Evolutionary conservation across 2,113 vertebrate species (phyloP), one percentile per base, ranked within the genome.

Genomic region (Labrus mixtus): DNA sequence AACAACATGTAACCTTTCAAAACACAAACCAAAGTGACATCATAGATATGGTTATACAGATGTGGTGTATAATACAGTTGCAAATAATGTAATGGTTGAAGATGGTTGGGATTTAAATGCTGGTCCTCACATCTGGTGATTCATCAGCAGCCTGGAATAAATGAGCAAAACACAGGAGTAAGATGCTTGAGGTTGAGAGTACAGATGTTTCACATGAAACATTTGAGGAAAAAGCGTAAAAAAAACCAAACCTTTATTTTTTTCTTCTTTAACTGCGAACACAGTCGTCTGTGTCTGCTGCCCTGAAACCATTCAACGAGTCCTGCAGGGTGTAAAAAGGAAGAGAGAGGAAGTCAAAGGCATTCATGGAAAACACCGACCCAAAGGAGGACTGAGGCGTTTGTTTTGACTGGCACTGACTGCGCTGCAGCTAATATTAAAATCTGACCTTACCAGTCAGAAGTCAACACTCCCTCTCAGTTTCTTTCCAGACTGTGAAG

Each of bases 241-340:
- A 68, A 66, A 29, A 72, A 66, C 41, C 79, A n/a, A n/a, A 45
- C 76, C 8, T 36, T 65, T 50, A n/a, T 37, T 63, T 50, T 22
- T 33, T 10, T 20, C 54, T 45, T 51, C 20, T 82, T 81, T 20
- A 92, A 67, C 36, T 78, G 1, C 13, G 45, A 55, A 87, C 43
- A 62, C 43, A 11, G 39, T 91, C 81, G 0, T 56, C 78, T 57
- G 76, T 20, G 17, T 92, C 84, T 65, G 69, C 73, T 15, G 85
- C 64, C 37, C 63, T 72, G 46, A 89, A 88, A 16, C 82, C 73
- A 53, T 93, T 88, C 19, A 85, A 16, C 4, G 61, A 60, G 71
- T 93, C 91, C 94, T 95, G 68, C 13, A 20, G 58, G 16, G 57
- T 0, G 58, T 4, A 70, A n/a, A 16, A 58, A 19, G 20, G 54